phyloP scores from a whole-genome alignment of 1,140 invertebrate species.

The Danaus plexippus region DNA sequence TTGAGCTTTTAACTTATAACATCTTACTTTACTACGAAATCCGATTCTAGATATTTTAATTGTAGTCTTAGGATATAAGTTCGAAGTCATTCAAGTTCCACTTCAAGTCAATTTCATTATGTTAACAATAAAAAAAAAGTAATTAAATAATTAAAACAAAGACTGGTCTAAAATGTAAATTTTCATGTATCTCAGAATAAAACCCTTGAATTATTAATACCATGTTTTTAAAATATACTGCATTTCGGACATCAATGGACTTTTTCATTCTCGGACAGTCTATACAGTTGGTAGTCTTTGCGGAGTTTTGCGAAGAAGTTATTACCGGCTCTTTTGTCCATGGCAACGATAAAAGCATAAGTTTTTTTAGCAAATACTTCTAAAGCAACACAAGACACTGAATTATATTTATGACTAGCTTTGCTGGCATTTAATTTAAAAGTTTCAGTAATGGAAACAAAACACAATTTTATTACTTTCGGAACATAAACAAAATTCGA shows the following conservation, averaged over 20 bases:
- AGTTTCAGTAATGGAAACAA: too few species aligned
- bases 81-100: too few species aligned
- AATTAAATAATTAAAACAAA: slow-evolving; percentile 4
- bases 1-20: too few species aligned
- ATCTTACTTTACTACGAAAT: too few species aligned
- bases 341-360: slow-evolving; percentile 39
- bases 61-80: too few species aligned
- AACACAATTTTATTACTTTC: too few species aligned
- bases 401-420: too few species aligned
- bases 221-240: slow-evolving; percentile 30
- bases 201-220: neutral
- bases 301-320: slow-evolving; percentile 30
- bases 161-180: neutral
- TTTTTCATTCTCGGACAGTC: slow-evolving; percentile 18
- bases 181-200: neutral
- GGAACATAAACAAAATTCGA: too few species aligned
- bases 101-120: neutral
- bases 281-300: slow-evolving; percentile 4
- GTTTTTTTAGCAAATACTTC: slow-evolving; percentile 28
- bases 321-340: slow-evolving; percentile 52
- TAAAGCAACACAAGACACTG: neutral
- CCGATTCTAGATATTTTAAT: too few species aligned
- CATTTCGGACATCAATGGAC: slow-evolving; percentile 43
- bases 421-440: too few species aligned
- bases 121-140: slow-evolving; percentile 9